These are phyloP conservation scores for Maccullochella peelii DNA, from an alignment of 2,113 vertebrate genomes.

Conservation along the genomic window DNA sequence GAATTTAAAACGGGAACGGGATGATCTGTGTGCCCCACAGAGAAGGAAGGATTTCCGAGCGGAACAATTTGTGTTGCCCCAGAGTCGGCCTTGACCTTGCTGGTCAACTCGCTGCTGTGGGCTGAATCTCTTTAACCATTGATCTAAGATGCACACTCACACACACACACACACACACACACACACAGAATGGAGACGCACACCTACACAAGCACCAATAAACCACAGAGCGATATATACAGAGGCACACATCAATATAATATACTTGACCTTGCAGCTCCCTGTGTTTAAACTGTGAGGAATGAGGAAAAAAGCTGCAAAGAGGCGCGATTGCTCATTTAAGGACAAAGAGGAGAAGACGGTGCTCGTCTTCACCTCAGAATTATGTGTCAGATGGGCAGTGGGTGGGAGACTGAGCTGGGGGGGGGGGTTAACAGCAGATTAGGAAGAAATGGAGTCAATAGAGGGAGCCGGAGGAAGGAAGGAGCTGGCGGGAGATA, in stretches of 20 bases:
- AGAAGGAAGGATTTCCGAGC: conserved; percentile 64
- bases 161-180: conserved; percentile 24
- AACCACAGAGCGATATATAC: conserved; percentile 46
- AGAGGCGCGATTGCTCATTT: conserved; percentile 17
- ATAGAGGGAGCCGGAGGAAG: conserved; percentile 30
- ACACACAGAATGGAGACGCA: background rate
- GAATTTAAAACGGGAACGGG: conserved; percentile 25
- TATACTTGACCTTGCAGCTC: conserved; percentile 74
- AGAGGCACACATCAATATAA: conserved; percentile 45
- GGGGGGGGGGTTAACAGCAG: conserved; percentile 36
- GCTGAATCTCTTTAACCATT: conserved; percentile 73
- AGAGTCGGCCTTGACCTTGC: conserved; percentile 77
- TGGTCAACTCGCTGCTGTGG: conserved; percentile 69
- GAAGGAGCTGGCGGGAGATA: conserved; percentile 26
- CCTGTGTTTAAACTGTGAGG: conserved; percentile 49
- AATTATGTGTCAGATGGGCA: conserved; percentile 40
- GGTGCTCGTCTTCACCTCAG: conserved; percentile 35
- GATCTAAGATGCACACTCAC: conserved; percentile 46
- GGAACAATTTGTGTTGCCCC: conserved; percentile 78
- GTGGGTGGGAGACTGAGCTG: conserved; percentile 32
- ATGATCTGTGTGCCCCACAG: conserved; percentile 58
- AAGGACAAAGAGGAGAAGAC: conserved; percentile 9
- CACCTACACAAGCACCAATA: conserved; percentile 52
- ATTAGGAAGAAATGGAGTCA: conserved; percentile 57
- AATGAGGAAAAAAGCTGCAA: conserved; percentile 33